phyloP scores from a whole-genome alignment of 1,140 invertebrate species.

The Hyles vespertilio region DNA sequence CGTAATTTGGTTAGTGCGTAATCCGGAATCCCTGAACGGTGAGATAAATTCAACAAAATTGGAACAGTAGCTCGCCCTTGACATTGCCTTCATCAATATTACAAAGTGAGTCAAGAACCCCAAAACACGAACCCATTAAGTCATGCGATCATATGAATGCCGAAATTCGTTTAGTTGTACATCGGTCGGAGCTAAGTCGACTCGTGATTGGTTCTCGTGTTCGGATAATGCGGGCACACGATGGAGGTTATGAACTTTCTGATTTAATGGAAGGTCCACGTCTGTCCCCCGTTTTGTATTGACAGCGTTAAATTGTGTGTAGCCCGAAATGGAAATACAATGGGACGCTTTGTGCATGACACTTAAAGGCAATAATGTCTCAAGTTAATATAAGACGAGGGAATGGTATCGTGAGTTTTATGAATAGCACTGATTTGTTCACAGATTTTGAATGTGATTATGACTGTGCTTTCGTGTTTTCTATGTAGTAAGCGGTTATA shows the following conservation, averaged over 20 bases:
- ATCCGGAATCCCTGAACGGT: no score
- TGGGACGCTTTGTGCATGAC: background rate
- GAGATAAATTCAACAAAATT: no score
- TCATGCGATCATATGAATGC: conserved; percentile 18
- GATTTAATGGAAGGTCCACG: conserved; percentile 65
- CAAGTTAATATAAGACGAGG: no score
- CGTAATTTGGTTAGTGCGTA: no score
- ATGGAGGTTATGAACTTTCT: conserved; percentile 50
- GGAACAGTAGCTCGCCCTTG: no score
- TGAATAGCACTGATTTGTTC: no score
- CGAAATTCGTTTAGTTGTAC: conserved; percentile 41
- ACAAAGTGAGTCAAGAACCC: conserved; percentile 3
- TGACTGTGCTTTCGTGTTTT: no score
- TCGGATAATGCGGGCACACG: conserved; percentile 49
- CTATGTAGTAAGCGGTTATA: no score
- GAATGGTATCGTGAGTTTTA: no score
- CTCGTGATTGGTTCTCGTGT: conserved; percentile 49
- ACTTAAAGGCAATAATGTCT: no score
- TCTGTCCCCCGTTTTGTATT: conserved; percentile 13
- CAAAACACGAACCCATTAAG: conserved; percentile 7
- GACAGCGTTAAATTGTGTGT: conserved; percentile 25
- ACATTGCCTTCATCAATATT: background rate
- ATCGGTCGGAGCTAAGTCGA: conserved; percentile 33
- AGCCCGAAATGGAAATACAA: conserved; percentile 1
- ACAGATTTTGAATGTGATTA: no score